A percentile compares a stretch with the other conserved stretches of the same genome.
These are phyloP conservation scores for Trilocha varians DNA, from an alignment of 2,888 invertebrate species.

Conservation along the genomic window DNA sequence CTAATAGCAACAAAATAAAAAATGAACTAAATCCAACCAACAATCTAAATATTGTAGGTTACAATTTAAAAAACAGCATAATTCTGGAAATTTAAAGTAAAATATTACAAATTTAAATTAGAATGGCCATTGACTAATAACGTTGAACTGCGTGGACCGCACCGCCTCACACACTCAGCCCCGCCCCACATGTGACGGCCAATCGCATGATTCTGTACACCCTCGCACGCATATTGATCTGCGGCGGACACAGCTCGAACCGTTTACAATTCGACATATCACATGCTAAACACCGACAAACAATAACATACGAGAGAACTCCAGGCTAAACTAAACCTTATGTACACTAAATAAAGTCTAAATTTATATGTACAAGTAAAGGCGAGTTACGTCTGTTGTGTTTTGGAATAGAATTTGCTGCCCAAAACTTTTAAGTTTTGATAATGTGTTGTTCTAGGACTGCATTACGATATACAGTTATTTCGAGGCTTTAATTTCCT, in stretches of 20 bases:
- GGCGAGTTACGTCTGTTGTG: slow-evolving; percentile 21
- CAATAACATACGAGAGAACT: slow-evolving; percentile 51
- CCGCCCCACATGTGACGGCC: slow-evolving; percentile 64
- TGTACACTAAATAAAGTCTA: fast-evolving
- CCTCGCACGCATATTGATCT: slow-evolving; percentile 74
- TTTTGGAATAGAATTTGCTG: too few species aligned
- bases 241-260: slow-evolving; percentile 68
- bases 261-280: slow-evolving; percentile 72
- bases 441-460: too few species aligned
- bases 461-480: too few species aligned
- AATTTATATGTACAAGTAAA: slow-evolving; percentile 8
- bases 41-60: too few species aligned
- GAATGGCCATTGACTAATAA: slow-evolving; percentile 37
- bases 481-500: not conserved
- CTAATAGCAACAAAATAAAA: too few species aligned
- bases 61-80: too few species aligned
- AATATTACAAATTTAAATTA: slow-evolving; percentile 34
- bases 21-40: too few species aligned
- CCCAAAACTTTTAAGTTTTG: too few species aligned
- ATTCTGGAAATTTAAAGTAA: too few species aligned
- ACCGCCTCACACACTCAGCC: slow-evolving; percentile 55
- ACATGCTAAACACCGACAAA: slow-evolving; percentile 69
- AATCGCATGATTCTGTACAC: slow-evolving; percentile 63
- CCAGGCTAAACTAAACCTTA: slow-evolving; percentile 26
- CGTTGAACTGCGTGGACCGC: slow-evolving; percentile 55